phyloP scores from a whole-genome alignment of 1,140 invertebrate species.

The Hylyphantes graminicola region DNA sequence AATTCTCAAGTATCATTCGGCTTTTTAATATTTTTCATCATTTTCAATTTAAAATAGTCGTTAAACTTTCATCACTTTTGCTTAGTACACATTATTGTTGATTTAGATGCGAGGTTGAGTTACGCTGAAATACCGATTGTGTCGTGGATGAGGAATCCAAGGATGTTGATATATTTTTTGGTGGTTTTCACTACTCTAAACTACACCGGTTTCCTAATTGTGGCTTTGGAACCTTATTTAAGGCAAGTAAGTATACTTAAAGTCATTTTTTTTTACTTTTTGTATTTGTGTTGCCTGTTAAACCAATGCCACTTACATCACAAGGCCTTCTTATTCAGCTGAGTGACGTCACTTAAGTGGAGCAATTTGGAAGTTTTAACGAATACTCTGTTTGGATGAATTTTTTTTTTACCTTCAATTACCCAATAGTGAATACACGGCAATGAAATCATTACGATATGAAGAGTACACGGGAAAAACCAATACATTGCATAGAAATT shows the following conservation, averaged over 20 bases:
- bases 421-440: too few species aligned
- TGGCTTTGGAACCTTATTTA: slow-evolving; percentile 24
- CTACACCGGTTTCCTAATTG: slow-evolving; percentile 18
- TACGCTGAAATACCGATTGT: slow-evolving; percentile 4
- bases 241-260: neutral
- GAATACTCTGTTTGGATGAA: too few species aligned
- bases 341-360: too few species aligned
- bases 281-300: too few species aligned
- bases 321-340: neutral
- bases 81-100: neutral
- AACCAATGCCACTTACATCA: neutral
- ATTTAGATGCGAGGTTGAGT: slow-evolving; percentile 6
- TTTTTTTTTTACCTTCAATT: too few species aligned
- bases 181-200: slow-evolving; percentile 15
- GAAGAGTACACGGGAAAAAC: too few species aligned
- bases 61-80: neutral
- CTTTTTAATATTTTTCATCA: neutral
- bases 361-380: too few species aligned
- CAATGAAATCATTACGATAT: too few species aligned
- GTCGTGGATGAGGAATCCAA: slow-evolving; percentile 18
- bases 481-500: too few species aligned
- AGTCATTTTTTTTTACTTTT: neutral
- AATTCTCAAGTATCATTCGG: neutral
- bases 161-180: slow-evolving; percentile 18
- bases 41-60: neutral